Evolutionary conservation across 2,113 vertebrate species (phyloP), one percentile per base, ranked within the genome.

Genomic region (rat (Rattus norvegicus)): DNA sequence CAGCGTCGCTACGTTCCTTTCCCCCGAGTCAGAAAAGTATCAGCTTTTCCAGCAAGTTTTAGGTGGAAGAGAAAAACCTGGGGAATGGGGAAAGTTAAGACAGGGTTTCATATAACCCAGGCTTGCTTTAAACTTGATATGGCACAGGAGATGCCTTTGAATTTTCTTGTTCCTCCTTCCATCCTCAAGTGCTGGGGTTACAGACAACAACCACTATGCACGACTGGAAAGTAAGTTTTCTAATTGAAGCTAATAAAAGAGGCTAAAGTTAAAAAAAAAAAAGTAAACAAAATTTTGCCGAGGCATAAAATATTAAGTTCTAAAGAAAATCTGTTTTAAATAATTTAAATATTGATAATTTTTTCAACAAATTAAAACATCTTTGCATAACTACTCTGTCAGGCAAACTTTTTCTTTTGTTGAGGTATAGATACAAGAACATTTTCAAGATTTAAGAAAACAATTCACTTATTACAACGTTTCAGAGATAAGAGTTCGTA

Each of bases 341-440:
- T 91, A 76, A 73, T 89, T 73, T 90, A 93, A 95, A 72, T 59
- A 91, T 72, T 70, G 36, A 36, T 84, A 72, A 52, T 0, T 65
- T 94, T 43, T 90, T 88, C 65, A 92, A 79, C 63, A 85, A 90
- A 76, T 43, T 94, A 75, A 88, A 94, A 80, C 83, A 90, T 80
- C 73, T 65, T 84, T 69, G 43, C 1, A 75, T 83, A 92, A 61
- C 56, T 93, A 88, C 33, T 84, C 20, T 76, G 30, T n/a, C 73
- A 89, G 83, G 47, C 30, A 13, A 30, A 56, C 26, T 49, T 61
- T 95, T 76, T 56, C 67, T 52, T 69, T 54, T 90, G 67, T 88
- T 97, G 63, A 76, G 59, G 7, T 28, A 52, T n/a, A 70, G 36
- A 19, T 28, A 36, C 9, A 59, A 70, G 22, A 30, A 80, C 36